Percentiles rank a stretch among this genome's conserved stretches.
Evolutionary conservation across 2,888 invertebrate genomes (phyloP).

Genomic region (Dryadula phaetusa): DNA sequence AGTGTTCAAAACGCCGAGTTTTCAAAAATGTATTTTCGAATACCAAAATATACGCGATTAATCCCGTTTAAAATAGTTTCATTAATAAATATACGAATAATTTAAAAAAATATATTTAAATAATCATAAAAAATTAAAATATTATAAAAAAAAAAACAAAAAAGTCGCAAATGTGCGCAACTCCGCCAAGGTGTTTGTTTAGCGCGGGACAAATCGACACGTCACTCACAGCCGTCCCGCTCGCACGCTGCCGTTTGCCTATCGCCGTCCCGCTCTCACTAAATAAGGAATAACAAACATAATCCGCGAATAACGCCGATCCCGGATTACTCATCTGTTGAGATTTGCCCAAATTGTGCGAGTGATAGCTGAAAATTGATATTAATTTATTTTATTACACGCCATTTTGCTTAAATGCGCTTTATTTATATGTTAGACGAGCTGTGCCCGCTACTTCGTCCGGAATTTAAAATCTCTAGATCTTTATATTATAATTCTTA

Average conservation of each 20-base stretch:
- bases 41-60: too few relatives aligned
- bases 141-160: background rate
- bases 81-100: too few relatives aligned
- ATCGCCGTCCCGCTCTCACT: constrained; percentile 53
- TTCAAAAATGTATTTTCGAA: too few relatives aligned
- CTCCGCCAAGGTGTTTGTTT: constrained; percentile 59
- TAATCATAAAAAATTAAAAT: background rate
- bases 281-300: constrained; percentile 59
- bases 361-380: constrained; percentile 42
- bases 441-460: too few relatives aligned
- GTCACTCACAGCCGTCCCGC: constrained; percentile 53
- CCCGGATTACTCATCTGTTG: constrained; percentile 46
- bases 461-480: too few relatives aligned
- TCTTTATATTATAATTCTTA: too few relatives aligned
- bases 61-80: too few relatives aligned
- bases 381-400: constrained; percentile 34
- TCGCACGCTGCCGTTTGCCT: constrained; percentile 44
- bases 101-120: too few relatives aligned
- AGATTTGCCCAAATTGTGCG: constrained; percentile 41
- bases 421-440: constrained; percentile 10
- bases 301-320: constrained; percentile 59
- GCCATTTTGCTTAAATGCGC: constrained; percentile 15
- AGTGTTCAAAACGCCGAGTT: too few relatives aligned
- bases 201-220: constrained; percentile 64
- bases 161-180: constrained; percentile 38